These are phyloP conservation scores for Gasterosteus aculeatus DNA, from an alignment of 2,113 vertebrate species.

Conservation along the genomic window DNA sequence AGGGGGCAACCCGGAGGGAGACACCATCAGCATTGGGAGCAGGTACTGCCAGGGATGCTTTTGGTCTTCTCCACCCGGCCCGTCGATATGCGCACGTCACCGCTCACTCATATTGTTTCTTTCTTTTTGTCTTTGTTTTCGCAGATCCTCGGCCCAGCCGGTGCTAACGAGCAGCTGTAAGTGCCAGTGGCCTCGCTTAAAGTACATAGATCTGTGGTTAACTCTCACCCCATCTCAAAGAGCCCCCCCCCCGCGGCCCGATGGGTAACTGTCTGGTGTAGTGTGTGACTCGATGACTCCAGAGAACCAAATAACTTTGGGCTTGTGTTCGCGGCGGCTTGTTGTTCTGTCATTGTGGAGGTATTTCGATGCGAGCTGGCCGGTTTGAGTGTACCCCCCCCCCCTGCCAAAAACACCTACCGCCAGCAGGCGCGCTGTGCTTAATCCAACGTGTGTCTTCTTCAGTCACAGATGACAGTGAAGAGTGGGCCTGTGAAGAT, in stretches of 20 bases:
- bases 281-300: conserved; percentile 20
- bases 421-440: background rate
- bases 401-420: conserved; percentile 32
- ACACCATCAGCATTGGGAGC: conserved; percentile 78
- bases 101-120: too few relatives aligned
- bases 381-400: conserved; percentile 1
- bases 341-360: conserved; percentile 49
- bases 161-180: conserved; percentile 80
- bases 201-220: background rate
- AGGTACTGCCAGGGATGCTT: conserved; percentile 58
- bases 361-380: conserved; percentile 25
- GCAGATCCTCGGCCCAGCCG: conserved; percentile 77
- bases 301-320: background rate
- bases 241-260: background rate
- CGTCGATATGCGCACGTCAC: too few relatives aligned
- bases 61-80: background rate
- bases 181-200: conserved; percentile 38
- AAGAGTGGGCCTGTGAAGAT: conserved; percentile 86
- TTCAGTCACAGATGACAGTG: conserved; percentile 86
- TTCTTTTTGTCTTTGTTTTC: conserved; percentile 15
- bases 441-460: conserved; percentile 42
- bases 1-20: conserved; percentile 67
- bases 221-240: background rate
- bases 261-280: background rate
- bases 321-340: conserved; percentile 27